Evolutionary conservation across 2,888 invertebrate species (phyloP), one percentile per base, ranked within the genome.

Genomic region (Synergus umbraculus): DNA sequence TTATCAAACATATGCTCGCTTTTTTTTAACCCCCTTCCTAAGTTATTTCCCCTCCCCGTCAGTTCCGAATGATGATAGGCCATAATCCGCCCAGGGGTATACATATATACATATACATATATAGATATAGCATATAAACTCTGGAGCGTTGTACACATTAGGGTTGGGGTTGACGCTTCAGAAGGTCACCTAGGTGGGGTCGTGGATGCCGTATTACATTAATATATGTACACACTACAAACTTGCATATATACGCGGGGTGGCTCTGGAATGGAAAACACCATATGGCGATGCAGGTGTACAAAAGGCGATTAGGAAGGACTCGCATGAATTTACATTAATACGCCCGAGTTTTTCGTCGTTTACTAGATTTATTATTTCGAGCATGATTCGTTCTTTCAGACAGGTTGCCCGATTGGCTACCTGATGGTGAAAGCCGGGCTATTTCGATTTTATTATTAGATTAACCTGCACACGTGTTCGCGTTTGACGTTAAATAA

Each of bases 251-350:
- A 83, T 81, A 81, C 81, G 81, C 78, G 67, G 76, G 79, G 83
- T 77, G 78, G 46, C 78, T 66, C 81, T 84, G 80, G 82, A 88
- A 88, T 89, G 89, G 87, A 89, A 89, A 90, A 89, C 88, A 88
- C 92, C 92, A 92, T 92, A 92, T 92, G 92, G 91, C 86, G 86
- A 81, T 88, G 92, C 92, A 92, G 92, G 92, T 92, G 92, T 88
- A 91, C 89, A 76, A 82, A 84, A 88, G 87, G 86, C 90, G 91
- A 91, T 91, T 91, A 89, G 89, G 88, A 87, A 87, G 84, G 83
- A 83, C 87, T 87, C 86, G 88, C 88, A 90, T 89, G 91, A 90
- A 92, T 92, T 92, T 90, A 90, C 91, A 91, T 92, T 90, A 90
- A 91, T 89, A 85, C 87, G 80, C 83, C 83, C 83, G 84, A 87